Percentiles rank a stretch among this genome's conserved stretches.
Conservation (phyloP, 2,888 invertebrate genomes). For the Achlya flavicornis region DNA sequence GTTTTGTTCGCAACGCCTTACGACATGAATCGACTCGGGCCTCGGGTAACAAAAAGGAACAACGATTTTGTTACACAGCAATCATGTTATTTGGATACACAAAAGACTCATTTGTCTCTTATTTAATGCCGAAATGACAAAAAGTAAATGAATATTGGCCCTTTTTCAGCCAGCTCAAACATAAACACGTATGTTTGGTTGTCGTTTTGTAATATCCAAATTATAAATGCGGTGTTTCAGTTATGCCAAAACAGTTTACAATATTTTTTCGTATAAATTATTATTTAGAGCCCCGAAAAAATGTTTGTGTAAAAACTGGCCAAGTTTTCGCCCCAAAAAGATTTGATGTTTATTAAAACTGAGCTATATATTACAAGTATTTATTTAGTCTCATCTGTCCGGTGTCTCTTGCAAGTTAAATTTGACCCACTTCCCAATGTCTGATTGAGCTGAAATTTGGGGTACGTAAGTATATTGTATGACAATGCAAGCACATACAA, state of each 20-base stretch:
- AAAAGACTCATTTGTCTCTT: conserved; percentile 41
- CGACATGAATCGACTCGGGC: conserved; percentile 20
- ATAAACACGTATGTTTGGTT: neutral
- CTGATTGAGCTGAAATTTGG: no score
- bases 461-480: no score
- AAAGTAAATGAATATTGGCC: conserved; percentile 3
- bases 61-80: conserved; percentile 39
- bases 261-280: neutral
- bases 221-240: neutral
- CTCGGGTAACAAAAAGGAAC: conserved; percentile 31
- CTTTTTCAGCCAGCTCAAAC: conserved; percentile 7
- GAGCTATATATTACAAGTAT: no score
- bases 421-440: no score
- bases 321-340: no score
- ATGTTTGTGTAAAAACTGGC: no score
- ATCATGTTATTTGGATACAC: conserved; percentile 42
- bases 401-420: no score
- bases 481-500: no score
- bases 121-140: conserved; percentile 19
- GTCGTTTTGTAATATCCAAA: neutral
- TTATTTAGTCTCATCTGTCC: no score
- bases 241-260: neutral
- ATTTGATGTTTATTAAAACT: no score
- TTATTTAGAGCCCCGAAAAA: no score
- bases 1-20: conserved; percentile 38